Conservation (phyloP, 1,140 invertebrate genomes). For the Venturia canescens region DNA sequence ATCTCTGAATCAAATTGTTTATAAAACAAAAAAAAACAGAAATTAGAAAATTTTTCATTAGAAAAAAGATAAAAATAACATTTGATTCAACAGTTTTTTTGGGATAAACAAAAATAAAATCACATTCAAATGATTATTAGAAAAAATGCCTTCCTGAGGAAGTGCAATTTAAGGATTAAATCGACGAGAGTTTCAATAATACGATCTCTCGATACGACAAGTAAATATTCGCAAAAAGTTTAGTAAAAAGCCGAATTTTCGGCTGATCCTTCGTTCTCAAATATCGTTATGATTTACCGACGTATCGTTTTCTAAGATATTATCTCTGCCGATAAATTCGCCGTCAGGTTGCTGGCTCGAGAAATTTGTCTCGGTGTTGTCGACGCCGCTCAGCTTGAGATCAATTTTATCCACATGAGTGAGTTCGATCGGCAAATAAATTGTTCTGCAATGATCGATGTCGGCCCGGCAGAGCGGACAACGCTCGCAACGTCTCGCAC, state of each 20-base stretch:
- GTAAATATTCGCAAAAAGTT: constrained; percentile 65
- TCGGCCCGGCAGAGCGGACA: constrained; percentile 88
- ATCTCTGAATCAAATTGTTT: constrained; percentile 27
- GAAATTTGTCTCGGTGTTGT: constrained; percentile 57
- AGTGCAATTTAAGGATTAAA: background rate
- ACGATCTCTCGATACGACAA: constrained; percentile 60
- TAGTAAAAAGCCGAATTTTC: constrained; percentile 55
- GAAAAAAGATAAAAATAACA: too few relatives aligned
- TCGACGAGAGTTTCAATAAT: constrained; percentile 42
- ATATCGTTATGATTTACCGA: constrained; percentile 61
- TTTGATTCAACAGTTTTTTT: too few relatives aligned
- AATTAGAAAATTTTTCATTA: too few relatives aligned
- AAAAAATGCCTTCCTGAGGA: constrained; percentile 47
- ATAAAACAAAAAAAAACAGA: constrained; percentile 42
- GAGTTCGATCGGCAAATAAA: constrained; percentile 82
- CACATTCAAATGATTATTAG: too few relatives aligned
- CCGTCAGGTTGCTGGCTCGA: constrained; percentile 46
- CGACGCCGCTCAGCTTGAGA: constrained; percentile 60
- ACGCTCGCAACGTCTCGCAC: constrained; percentile 83
- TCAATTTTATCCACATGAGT: constrained; percentile 72
- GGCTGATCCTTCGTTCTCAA: constrained; percentile 63
- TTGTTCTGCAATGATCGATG: constrained; percentile 84
- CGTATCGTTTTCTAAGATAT: constrained; percentile 57
- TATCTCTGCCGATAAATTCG: constrained; percentile 57
- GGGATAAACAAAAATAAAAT: too few relatives aligned